Evolutionary conservation across 1,140 invertebrate genomes (phyloP).

Genomic region (Triops cancriformis): DNA sequence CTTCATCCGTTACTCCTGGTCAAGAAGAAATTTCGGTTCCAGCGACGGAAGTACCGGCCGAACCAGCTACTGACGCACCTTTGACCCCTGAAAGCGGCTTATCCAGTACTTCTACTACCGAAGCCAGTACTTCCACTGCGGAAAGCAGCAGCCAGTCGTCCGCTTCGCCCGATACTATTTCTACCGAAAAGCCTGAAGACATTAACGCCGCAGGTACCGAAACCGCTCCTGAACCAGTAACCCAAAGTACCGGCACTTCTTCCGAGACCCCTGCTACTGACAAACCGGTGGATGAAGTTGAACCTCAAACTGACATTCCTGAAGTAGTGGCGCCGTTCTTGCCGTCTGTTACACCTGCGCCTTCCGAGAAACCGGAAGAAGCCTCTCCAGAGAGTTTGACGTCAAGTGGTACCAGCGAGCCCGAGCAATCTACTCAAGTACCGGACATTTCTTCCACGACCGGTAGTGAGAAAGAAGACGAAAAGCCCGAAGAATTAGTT

Average conservation of each 20-base stretch:
- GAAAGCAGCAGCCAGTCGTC: neutral
- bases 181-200: conserved; percentile 31
- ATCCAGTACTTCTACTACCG: neutral
- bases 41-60: conserved; percentile 14
- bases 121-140: no score
- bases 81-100: neutral
- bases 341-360: neutral
- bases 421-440: neutral
- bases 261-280: conserved; percentile 24
- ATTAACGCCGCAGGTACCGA: conserved; percentile 29
- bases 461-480: conserved; percentile 14
- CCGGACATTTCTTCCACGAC: conserved; percentile 28
- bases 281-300: conserved; percentile 18
- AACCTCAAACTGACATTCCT: conserved; percentile 17
- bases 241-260: conserved; percentile 26
- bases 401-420: neutral
- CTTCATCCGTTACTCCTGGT: neutral
- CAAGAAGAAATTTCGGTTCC: neutral
- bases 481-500: conserved; percentile 13
- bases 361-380: neutral
- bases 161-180: conserved; percentile 17
- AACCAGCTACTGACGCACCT: conserved; percentile 25
- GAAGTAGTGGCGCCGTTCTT: conserved; percentile 17
- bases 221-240: conserved; percentile 29
- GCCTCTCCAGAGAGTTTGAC: no score